Conservation (phyloP, 2,888 invertebrate species). For the Cryptocheilus praepositus region DNA sequence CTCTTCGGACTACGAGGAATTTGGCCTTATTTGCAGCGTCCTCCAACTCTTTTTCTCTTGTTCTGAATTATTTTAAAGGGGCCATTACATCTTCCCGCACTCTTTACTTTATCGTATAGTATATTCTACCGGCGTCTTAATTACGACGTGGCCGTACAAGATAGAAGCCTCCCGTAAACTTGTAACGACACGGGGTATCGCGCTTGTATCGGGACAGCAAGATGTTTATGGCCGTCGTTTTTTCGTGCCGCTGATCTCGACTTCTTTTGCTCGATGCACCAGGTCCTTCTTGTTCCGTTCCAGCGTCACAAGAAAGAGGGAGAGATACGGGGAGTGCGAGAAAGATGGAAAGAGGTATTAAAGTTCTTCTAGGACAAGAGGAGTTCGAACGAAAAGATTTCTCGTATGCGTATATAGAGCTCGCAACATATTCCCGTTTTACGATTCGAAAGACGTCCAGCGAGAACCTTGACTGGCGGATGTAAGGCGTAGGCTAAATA, state of each 20-base stretch:
- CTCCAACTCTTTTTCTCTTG: no score
- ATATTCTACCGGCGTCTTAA: constrained; percentile 36
- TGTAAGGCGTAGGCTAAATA: constrained; percentile 35
- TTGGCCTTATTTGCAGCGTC: no score
- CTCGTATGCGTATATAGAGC: not conserved
- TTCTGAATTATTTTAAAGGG: not conserved
- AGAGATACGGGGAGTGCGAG: not conserved
- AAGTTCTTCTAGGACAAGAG: no score
- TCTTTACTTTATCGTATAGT: constrained; percentile 23
- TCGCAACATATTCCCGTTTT: constrained; percentile 18
- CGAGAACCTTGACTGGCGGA: constrained; percentile 39
- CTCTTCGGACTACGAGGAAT: no score
- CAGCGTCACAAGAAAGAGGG: not conserved
- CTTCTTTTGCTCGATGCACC: not conserved
- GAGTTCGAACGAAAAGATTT: no score
- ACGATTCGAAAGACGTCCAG: constrained; percentile 31
- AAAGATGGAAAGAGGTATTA: not conserved
- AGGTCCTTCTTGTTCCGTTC: constrained; percentile 2
- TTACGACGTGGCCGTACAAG: constrained; percentile 32
- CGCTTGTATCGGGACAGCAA: constrained; percentile 26
- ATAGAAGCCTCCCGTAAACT: constrained; percentile 10
- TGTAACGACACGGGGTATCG: constrained; percentile 31
- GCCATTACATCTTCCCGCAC: constrained; percentile 11
- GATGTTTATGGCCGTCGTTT: constrained; percentile 29
- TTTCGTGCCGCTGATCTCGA: not conserved